phyloP scores from a whole-genome alignment of 1,140 invertebrate genomes.

The Bombus sylvicola region DNA sequence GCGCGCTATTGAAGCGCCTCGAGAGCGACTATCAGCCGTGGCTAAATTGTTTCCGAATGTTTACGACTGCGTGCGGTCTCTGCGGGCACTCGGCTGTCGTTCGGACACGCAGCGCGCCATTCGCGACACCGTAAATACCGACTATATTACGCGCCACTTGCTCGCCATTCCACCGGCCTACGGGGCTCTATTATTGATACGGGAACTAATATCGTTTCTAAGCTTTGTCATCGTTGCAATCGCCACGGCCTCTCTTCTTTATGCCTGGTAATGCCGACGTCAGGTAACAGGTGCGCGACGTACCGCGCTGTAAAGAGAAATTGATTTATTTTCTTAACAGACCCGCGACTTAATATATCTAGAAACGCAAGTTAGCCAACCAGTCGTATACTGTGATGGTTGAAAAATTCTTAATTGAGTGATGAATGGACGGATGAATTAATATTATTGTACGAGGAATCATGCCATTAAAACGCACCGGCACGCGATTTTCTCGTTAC shows the following conservation, averaged over 20 bases:
- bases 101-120: slow-evolving; percentile 48
- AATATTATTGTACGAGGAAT: not conserved
- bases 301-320: not conserved
- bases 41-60: slow-evolving; percentile 76
- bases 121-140: slow-evolving; percentile 41
- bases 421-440: not conserved
- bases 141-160: slow-evolving; percentile 41
- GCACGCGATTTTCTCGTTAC: slow-evolving; percentile 11
- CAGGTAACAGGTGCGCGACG: slow-evolving; percentile 7
- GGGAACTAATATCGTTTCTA: not conserved
- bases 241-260: not conserved
- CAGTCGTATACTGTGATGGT: not conserved
- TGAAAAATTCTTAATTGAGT: not conserved
- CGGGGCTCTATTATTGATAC: slow-evolving; percentile 8
- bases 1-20: slow-evolving; percentile 69
- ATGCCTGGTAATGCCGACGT: not conserved
- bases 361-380: not conserved
- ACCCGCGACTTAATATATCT: not conserved
- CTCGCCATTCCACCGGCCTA: not conserved
- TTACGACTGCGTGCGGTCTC: slow-evolving; percentile 64
- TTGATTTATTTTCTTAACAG: slow-evolving; percentile 13
- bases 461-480: not conserved
- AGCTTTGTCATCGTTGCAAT: slow-evolving; percentile 8
- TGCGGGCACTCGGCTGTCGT: slow-evolving; percentile 45
- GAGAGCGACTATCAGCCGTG: slow-evolving; percentile 60